Percentiles rank a stretch among this genome's conserved stretches.
These are phyloP conservation scores for Cyanocitta stelleri DNA, from an alignment of 2,113 vertebrate genomes.

Conservation along the genomic window DNA sequence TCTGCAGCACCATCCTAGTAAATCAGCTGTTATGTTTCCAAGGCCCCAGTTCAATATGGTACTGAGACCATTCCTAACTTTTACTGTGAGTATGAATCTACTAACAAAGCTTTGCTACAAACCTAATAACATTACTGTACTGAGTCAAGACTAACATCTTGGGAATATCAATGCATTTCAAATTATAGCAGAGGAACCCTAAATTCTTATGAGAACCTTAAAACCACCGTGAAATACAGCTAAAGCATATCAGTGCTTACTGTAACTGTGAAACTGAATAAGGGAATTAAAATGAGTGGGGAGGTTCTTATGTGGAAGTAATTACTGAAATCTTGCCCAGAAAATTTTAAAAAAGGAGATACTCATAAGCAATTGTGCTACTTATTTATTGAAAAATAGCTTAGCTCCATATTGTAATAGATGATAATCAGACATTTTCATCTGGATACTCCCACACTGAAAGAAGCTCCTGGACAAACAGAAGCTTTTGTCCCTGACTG, in stretches of 20 bases:
- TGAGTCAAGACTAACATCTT: background rate
- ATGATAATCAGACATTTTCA: background rate
- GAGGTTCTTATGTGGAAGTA: background rate
- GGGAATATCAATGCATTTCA: background rate
- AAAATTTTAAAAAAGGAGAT: background rate
- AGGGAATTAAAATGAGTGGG: background rate
- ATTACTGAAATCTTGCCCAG: background rate
- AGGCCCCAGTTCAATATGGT: background rate
- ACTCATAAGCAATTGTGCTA: background rate
- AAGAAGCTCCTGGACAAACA: background rate
- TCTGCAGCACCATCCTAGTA: background rate
- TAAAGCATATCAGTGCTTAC: background rate
- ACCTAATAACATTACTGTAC: background rate
- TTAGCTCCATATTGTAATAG: background rate
- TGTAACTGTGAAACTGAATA: background rate
- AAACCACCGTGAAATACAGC: background rate
- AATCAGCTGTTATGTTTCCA: background rate
- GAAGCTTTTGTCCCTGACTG: background rate
- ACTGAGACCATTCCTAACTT: background rate
- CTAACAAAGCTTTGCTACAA: background rate
- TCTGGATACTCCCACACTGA: background rate
- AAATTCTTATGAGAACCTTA: background rate
- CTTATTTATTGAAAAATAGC: background rate
- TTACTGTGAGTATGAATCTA: background rate
- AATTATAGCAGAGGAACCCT: background rate